Evolutionary conservation across 2,797 vertebrate genomes (phyloP), one percentile per base, ranked within the genome.

Genomic region (Otolemur crassicaudatus): DNA sequence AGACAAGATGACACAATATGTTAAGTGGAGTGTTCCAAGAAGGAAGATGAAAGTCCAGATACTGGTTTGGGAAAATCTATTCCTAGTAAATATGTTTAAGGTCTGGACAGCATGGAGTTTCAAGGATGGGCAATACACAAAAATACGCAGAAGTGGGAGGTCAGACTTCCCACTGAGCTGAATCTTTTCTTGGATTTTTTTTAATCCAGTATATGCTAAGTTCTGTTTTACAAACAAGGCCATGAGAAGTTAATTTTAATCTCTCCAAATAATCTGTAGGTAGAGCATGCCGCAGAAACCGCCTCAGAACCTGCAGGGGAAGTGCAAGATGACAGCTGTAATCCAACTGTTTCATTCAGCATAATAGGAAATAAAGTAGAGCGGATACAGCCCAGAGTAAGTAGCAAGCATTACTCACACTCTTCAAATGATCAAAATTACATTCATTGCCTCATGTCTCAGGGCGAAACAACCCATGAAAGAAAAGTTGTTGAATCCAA

Each of bases 281-380:
- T 88, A 96, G 81, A 79, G 49, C 76, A 63, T 91, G 90, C 90
- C 87, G 84, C 84, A 97, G 92, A 92, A 84, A 93, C 93, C n/a
- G 40, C 86, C 97, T 92, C 97, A 94, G 92, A 96, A 97, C 96
- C 83, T 0, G 0, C 69, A 94, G 95, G 65, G 92, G 95, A 97
- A 96, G 85, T 60, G 91, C 91, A 97, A 97, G 94, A 96, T 93
- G 95, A 97, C 89, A n/a, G 19, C 94, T 83, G 23, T 95, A 96
- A 98, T 93, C 96, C 82, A 97, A 91, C 95, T 70, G 19, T 84
- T 96, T 92, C 73, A 67, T 95, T 94, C 93, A 81, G 60, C 61
- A 12, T 95, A 95, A 97, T 90, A 96, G 98, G 96, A 98, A 98
- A 98, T 97, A 98, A 97, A 97, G 97, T 88, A 87, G 91, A 92